These are phyloP conservation scores for Portunus trituberculatus DNA, from an alignment of 1,140 invertebrate genomes.

Conservation along the genomic window DNA sequence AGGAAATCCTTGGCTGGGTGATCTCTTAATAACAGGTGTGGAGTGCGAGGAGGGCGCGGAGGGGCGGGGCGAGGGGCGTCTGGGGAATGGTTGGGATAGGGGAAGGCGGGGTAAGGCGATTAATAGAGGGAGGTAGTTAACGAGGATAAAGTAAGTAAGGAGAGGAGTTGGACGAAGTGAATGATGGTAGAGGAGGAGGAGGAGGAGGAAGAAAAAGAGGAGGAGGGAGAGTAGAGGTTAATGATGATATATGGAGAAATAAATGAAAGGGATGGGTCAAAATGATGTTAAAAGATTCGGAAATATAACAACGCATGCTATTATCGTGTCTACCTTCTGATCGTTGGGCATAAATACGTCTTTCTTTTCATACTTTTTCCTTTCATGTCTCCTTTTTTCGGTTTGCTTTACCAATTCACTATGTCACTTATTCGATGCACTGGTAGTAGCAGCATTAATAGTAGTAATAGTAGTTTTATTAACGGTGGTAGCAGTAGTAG, in stretches of 20 bases:
- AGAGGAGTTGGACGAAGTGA: background rate
- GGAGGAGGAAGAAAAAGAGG: background rate
- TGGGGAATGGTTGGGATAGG: background rate
- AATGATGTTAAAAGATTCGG: too few species aligned
- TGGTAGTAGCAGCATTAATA: too few species aligned
- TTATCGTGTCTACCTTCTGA: too few species aligned
- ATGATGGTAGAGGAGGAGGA: conserved; percentile 23
- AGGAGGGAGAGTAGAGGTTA: background rate
- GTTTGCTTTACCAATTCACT: too few species aligned
- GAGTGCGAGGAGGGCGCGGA: background rate
- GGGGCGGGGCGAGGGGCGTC: background rate
- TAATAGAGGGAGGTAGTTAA: background rate
- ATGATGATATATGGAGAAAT: background rate
- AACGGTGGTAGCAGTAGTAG: background rate
- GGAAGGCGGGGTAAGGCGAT: background rate
- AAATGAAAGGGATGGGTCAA: background rate
- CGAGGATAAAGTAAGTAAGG: background rate
- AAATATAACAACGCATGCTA: too few species aligned
- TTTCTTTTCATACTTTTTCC: background rate
- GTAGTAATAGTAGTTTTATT: background rate
- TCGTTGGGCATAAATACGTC: too few species aligned
- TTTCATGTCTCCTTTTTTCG: background rate
- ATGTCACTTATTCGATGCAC: too few species aligned
- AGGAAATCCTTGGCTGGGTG: background rate
- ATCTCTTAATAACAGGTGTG: background rate